phyloP scores from a whole-genome alignment of 1,140 invertebrate species.

The Trichonephila inaurata region DNA sequence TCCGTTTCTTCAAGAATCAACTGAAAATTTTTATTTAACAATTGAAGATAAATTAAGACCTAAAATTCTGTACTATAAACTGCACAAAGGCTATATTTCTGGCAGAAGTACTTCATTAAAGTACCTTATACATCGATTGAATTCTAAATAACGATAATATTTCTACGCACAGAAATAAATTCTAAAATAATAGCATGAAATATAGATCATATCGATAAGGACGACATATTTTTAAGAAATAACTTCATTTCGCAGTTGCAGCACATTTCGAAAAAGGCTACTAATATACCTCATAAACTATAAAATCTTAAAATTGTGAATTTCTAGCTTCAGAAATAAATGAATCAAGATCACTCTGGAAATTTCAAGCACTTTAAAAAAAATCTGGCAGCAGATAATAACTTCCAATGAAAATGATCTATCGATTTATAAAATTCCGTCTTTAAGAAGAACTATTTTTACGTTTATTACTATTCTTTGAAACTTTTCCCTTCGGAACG shows the following conservation, averaged over 20 bases:
- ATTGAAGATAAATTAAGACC: no score
- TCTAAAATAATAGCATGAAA: no score
- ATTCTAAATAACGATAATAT: no score
- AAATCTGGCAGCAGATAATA: conserved; percentile 37
- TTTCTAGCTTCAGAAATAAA: neutral
- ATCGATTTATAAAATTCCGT: conserved; percentile 35
- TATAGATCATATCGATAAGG: no score
- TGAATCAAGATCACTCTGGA: neutral
- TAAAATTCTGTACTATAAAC: no score
- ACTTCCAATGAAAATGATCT: conserved; percentile 45
- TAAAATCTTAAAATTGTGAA: neutral
- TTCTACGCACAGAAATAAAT: no score
- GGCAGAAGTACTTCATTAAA: no score
- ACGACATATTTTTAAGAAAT: neutral
- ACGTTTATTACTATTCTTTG: conserved; percentile 14
- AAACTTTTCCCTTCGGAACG: neutral
- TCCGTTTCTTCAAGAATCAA: no score
- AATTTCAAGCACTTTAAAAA: neutral
- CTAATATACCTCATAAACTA: neutral
- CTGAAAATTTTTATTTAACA: no score
- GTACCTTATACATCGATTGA: no score
- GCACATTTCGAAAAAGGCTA: neutral
- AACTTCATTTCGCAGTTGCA: neutral
- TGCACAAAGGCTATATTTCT: no score
- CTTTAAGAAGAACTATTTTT: conserved; percentile 6